Evolutionary conservation across 2,888 invertebrate genomes (phyloP).

Genomic region (Myathropa florea): DNA sequence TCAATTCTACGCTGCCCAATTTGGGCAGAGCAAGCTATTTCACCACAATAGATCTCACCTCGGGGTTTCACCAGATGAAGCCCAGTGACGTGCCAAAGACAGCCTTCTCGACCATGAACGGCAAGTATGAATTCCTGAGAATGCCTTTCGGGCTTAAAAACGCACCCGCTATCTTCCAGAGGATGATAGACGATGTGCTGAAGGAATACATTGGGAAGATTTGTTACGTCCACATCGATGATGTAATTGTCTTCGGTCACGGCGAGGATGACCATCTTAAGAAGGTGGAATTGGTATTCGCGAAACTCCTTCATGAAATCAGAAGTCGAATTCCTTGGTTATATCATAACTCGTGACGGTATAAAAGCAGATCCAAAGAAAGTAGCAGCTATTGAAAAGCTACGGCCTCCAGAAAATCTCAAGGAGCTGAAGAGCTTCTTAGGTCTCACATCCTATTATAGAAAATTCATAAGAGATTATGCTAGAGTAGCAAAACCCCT

Average conservation of each 20-base stretch:
- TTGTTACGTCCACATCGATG: neutral
- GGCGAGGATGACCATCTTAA: neutral
- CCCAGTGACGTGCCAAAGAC: no score
- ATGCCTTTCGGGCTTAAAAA: neutral
- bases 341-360: slow-evolving; percentile 40
- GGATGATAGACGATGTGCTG: slow-evolving; percentile 69
- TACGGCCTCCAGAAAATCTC: slow-evolving; percentile 40
- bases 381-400: slow-evolving; percentile 28
- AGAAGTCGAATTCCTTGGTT: slow-evolving; percentile 57
- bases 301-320: slow-evolving; percentile 32
- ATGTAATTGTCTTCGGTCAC: neutral
- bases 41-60: slow-evolving; percentile 67
- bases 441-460: slow-evolving; percentile 55
- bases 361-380: slow-evolving; percentile 46
- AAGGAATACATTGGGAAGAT: slow-evolving; percentile 43
- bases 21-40: slow-evolving; percentile 66
- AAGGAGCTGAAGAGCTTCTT: slow-evolving; percentile 62
- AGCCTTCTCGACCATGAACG: slow-evolving; percentile 33
- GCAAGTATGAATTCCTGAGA: slow-evolving; percentile 69
- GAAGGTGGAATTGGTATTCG: neutral
- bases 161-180: slow-evolving; percentile 49
- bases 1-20: slow-evolving; percentile 56
- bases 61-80: slow-evolving; percentile 66
- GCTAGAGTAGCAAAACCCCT: no score
- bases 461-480: slow-evolving; percentile 62